phyloP scores from a whole-genome alignment of 2,113 vertebrate species.

The Psettodes erumei region DNA sequence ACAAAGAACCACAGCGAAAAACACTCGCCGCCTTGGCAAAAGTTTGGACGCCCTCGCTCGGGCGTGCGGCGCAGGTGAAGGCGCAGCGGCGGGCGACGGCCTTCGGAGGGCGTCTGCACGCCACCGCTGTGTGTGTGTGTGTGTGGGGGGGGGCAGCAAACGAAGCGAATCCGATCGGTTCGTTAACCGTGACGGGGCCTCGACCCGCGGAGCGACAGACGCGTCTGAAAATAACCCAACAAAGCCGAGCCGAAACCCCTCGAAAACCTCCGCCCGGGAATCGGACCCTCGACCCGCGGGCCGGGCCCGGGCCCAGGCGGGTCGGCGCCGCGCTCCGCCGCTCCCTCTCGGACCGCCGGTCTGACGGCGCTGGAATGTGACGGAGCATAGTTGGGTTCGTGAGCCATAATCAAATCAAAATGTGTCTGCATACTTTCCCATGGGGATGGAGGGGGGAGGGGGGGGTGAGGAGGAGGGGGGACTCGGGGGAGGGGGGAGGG shows the following conservation, averaged over 20 bases:
- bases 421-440: slow-evolving; percentile 78
- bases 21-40: too few relatives aligned
- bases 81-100: background rate
- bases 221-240: background rate
- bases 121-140: too few relatives aligned
- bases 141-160: background rate
- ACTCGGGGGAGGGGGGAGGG: slow-evolving; percentile 30
- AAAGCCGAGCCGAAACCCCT: too few relatives aligned
- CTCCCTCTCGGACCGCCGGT: background rate
- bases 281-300: slow-evolving; percentile 24
- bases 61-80: too few relatives aligned
- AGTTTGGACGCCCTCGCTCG: too few relatives aligned
- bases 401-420: slow-evolving; percentile 74
- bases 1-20: too few relatives aligned
- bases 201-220: background rate
- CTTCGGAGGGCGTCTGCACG: slow-evolving; percentile 25
- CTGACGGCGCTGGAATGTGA: slow-evolving; percentile 45
- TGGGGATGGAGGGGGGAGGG: slow-evolving; percentile 51
- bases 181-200: background rate
- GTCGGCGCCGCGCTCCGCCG: slow-evolving; percentile 16
- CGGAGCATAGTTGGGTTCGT: slow-evolving; percentile 63
- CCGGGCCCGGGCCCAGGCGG: too few relatives aligned
- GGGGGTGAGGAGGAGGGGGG: slow-evolving; percentile 1
- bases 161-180: background rate
- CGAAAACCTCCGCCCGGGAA: background rate